Conservation (phyloP, 53 echinoderm and acorn worm genomes). For the Hippasteria phrygiana region DNA sequence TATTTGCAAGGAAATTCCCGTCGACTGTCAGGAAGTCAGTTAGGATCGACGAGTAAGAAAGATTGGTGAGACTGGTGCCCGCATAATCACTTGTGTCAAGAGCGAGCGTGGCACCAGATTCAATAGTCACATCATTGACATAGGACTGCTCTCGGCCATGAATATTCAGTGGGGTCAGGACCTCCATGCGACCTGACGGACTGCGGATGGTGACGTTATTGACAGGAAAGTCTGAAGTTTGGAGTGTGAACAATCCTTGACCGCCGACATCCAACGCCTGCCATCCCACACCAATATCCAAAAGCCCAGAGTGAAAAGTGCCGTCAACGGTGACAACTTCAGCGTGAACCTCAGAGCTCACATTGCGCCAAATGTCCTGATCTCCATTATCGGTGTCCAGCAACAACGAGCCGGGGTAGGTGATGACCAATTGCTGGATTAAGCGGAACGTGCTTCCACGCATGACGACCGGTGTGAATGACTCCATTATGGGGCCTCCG, state of each 20-base stretch:
- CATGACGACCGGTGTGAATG: slow-evolving; percentile 59
- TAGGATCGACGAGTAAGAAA: slow-evolving; percentile 57
- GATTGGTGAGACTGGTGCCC: slow-evolving; percentile 50
- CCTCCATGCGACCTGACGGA: slow-evolving; percentile 64
- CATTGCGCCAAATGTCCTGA: slow-evolving; percentile 43
- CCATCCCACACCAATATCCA: slow-evolving; percentile 68
- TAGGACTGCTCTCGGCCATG: slow-evolving; percentile 63
- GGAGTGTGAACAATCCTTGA: slow-evolving; percentile 64
- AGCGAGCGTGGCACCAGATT: slow-evolving; percentile 60
- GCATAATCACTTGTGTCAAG: slow-evolving; percentile 66
- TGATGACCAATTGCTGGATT: slow-evolving; percentile 45
- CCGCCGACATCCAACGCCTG: slow-evolving; percentile 57
- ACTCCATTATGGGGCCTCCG: slow-evolving; percentile 60
- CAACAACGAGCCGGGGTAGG: slow-evolving; percentile 46
- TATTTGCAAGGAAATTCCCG: slow-evolving; percentile 56
- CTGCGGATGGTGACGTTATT: slow-evolving; percentile 41
- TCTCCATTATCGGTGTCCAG: slow-evolving; percentile 63
- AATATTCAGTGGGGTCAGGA: slow-evolving; percentile 73
- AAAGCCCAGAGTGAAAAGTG: slow-evolving; percentile 73
- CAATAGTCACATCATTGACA: slow-evolving; percentile 31
- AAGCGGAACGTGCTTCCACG: slow-evolving; percentile 54
- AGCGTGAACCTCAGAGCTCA: slow-evolving; percentile 60
- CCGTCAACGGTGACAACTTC: slow-evolving; percentile 65
- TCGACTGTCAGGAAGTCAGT: slow-evolving; percentile 48
- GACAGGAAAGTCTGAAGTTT: slow-evolving; percentile 61